Percentiles rank a stretch among this genome's conserved stretches.
phyloP scores from a whole-genome alignment of 2,888 invertebrate species.

The Trissolcus brochymenae region DNA sequence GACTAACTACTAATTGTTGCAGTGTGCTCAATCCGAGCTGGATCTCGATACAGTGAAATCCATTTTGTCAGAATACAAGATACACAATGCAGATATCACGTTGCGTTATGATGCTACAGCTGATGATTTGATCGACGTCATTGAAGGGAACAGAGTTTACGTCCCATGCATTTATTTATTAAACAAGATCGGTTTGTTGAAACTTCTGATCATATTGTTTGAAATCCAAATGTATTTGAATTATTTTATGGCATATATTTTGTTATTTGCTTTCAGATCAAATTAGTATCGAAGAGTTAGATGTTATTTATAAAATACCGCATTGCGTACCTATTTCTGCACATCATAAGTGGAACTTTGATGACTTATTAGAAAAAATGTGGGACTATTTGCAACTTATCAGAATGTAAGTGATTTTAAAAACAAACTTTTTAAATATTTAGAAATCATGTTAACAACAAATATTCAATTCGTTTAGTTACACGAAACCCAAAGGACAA shows the following conservation, averaged over 20 bases:
- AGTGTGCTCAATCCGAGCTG: conserved; percentile 93
- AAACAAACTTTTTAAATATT: no score
- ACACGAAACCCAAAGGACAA: conserved; percentile 99
- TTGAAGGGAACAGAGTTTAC: conserved; percentile 99
- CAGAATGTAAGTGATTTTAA: conserved; percentile 93
- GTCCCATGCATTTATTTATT: conserved; percentile 98
- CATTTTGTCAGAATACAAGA: conserved; percentile 97
- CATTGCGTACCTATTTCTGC: conserved; percentile 99
- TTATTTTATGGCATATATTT: background rate
- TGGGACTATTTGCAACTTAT: conserved; percentile 97
- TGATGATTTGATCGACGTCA: conserved; percentile 98
- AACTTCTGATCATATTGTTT: background rate
- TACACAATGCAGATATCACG: conserved; percentile 98
- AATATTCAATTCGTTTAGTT: no score
- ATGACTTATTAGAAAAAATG: conserved; percentile 97
- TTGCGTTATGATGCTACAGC: conserved; percentile 95
- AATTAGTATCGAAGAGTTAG: conserved; percentile 96
- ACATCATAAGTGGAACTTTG: conserved; percentile 99
- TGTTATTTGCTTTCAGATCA: conserved; percentile 81
- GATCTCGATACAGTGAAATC: conserved; percentile 96
- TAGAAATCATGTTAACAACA: no score
- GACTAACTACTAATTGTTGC: conserved; percentile 39
- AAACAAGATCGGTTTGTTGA: conserved; percentile 93
- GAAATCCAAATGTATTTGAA: background rate
- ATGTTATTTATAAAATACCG: conserved; percentile 99